Base-by-base conservation (phyloP, 2,888 invertebrate genomes). In the Smittia aterrima region DNA sequence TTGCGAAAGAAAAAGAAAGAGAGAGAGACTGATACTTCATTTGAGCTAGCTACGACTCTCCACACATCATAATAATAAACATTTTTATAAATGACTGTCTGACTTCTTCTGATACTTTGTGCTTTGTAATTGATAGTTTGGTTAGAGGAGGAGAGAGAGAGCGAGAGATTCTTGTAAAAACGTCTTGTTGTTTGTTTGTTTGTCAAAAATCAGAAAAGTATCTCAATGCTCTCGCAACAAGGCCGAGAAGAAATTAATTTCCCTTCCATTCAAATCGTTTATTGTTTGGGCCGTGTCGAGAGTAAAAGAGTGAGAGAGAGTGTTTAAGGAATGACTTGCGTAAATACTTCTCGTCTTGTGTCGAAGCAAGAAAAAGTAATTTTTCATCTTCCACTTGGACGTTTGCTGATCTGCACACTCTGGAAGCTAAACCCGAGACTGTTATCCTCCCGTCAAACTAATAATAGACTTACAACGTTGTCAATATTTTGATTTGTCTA, bases 401-500 rank as follows among this genome's bases (percentile, higher is more conserved):
- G 27, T 66, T 62, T 38, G 67, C 41, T 16, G 67, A 67, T 67
- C 38, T n/a, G 20, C 38, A 67, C 1, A 66, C 66, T 62, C n/a
- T 22, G 64, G 64, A 27, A 27, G 64, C 27, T 64, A 64, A 27
- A 20, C 64, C 27, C 25, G 67, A n/a, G n/a, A 40, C 40, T 67
- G 41, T 25, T 41, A 67, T 67, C 67, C 41, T 16, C 22, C 25
- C 25, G 25, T 24, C 27, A 24, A 64, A 27, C 25, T 64, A 64
- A 64, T 64, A 64, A 64, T 64, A 64, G 64, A 64, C 64, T 64
- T 64, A 64, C 64, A 64, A 32, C 20, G 64, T 16, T 67, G 67
- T 67, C 67, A 67, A 67, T 67, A 67, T 67, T 67, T 67, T 67
- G 67, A 67, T 67, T 67, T 41, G 41, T 67, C 67, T 41, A 40